These are phyloP conservation scores for Geotria australis DNA, from an alignment of 2,797 vertebrate species.

Conservation along the genomic window DNA sequence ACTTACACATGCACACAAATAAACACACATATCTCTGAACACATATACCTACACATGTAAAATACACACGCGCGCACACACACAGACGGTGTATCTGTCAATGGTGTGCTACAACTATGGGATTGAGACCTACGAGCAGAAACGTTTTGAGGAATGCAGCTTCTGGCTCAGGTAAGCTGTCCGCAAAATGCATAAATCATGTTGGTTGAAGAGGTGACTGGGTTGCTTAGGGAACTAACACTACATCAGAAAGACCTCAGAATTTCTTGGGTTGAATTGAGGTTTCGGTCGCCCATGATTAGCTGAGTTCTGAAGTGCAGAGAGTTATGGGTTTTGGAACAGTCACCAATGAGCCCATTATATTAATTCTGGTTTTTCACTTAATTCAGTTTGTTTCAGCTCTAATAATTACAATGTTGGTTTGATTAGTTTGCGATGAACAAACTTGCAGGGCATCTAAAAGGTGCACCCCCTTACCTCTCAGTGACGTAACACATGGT, in stretches of 20 bases:
- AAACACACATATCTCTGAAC: too few relatives aligned
- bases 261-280: constrained; percentile 2
- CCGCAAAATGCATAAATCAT: constrained; percentile 2
- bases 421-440: too few relatives aligned
- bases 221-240: constrained; percentile 3
- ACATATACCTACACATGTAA: too few relatives aligned
- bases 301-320: neutral
- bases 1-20: too few relatives aligned
- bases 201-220: constrained; percentile 1
- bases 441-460: too few relatives aligned
- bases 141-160: constrained; percentile 32
- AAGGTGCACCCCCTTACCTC: too few relatives aligned
- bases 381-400: too few relatives aligned
- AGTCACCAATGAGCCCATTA: too few relatives aligned
- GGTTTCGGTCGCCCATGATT: neutral
- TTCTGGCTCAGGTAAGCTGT: constrained; percentile 52
- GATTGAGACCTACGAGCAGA: constrained; percentile 24
- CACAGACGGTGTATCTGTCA: constrained; percentile 36
- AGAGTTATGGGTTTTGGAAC: neutral
- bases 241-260: constrained; percentile 1
- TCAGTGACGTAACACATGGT: too few relatives aligned
- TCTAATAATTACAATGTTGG: too few relatives aligned
- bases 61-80: too few relatives aligned
- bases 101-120: constrained; percentile 71
- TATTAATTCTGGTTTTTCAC: too few relatives aligned